Base-by-base conservation (phyloP, 2,113 vertebrate species). In the Alligator sinensis region DNA sequence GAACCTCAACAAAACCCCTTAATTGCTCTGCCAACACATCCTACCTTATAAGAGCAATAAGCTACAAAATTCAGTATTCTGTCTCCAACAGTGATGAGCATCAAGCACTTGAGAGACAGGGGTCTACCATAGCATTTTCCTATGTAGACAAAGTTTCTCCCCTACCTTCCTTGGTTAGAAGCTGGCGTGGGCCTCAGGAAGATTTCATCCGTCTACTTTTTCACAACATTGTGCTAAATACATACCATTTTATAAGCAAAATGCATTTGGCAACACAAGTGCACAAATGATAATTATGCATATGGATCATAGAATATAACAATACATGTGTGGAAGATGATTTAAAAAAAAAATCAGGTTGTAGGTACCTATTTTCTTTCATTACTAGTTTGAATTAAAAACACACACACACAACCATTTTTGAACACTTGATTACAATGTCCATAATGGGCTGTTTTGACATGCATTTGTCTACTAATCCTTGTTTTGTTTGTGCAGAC, bases 191-290 rank as follows among this genome's bases (percentile, higher is more conserved):
- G 3, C 2, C 17, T 87, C 80, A 9, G 11, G 74, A 60, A 63
- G 11, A 0, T 58, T 84, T 68, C 70, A 38, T 10, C 34, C 34
- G 30, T 34, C 47, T 47, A 70, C 30, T 34, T 30, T 70, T 1
- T 68, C 0, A 0, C 1, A 15, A 7, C 15, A 64, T 6, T 80
- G 14, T 12, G 25, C 61, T n/a, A 47, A 58, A 28, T 25, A 11
- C 55, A 2, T 61, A 4, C 8, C 3, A 70, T 2, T 83, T 47
- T 68, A 61, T 12, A 59, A 1, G 14, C 4, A 87, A 92, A 92
- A 2, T 11, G 70, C 15, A 75, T 62, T 13, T 1, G 1, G 60
- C 17, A 47, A 11, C 13, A 5, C 5, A 81, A 80, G 14, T 47
- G 5, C 9, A 30, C 1, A 75, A 72, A 38, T 2, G 79, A 5